Evolutionary conservation across 2,797 vertebrate species (phyloP), one percentile per base, ranked within the genome.

Genomic region (Hoplostethus mediterraneus): DNA sequence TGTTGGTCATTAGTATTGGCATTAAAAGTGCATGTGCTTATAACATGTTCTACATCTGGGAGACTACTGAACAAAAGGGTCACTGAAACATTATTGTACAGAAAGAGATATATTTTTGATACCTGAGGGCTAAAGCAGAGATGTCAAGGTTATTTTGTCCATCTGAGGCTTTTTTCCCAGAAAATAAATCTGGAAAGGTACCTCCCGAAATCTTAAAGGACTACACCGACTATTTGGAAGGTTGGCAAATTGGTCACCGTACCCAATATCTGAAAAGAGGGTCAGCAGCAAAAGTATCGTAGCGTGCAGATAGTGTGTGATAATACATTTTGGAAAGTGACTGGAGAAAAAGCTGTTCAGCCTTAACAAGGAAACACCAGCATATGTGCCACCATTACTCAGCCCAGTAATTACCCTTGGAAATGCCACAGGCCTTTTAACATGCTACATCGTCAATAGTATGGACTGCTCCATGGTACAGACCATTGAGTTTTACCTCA

Each of bases 181-280:
- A 33, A 63, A 77, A 69, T 67, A 67, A 38, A 77, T 81, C 55
- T 67, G 31, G 45, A 47, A 28, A 16, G 30, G 55, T 49, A 36
- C 49, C 21, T 17, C 67, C 40, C 53, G 12, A 75, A 72, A 73
- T 81, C 64, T 36, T 73, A 77, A 79, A 28, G 28, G 28, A 28
- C 28, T 28, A 28, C 28, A 28, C 28, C 28, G 28, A 28, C 28
- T 28, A 28, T 28, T 28, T 28, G 28, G 28, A 28, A 28, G 28
- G 2, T 28, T 28, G 28, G 28, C 28, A 28, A 28, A 28, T 28
- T 28, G 28, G 28, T 28, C 28, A 28, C 28, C 28, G 28, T 28
- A 28, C 28, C 28, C 28, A 28, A 28, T 28, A 28, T 28, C 28
- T 28, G 28, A 28, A 28, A 28, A 28, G 28, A 28, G 28, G 28